Evolutionary conservation across 2,113 vertebrate species (phyloP), one percentile per base, ranked within the genome.

Genomic region (Bos javanicus): DNA sequence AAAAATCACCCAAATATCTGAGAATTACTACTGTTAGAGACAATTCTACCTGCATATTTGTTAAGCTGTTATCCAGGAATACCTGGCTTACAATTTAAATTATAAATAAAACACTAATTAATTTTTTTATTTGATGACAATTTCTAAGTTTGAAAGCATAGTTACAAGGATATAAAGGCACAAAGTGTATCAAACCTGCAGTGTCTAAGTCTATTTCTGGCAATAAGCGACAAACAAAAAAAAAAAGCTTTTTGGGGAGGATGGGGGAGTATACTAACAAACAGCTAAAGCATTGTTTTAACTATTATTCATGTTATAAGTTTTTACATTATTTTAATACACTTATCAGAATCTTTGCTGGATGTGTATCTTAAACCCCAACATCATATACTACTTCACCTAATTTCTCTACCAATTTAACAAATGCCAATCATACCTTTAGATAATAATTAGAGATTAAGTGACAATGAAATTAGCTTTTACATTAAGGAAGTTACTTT

Each of bases 341-440:
- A 62, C 39, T 95, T 74, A 80, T 67, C 30, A 88, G 62, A 90
- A 64, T 85, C 52, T 89, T 96, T 87, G 33, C 48, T 82, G n/a
- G 57, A 43, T 64, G 0, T 60, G 2, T 83, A 36, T 57, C 25
- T 78, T 78, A 84, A 95, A 67, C 7, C 16, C 16, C 25, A 82
- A n/a, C 6, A 28, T 90, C 36, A 57, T 59, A 26, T 43, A 71
- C 52, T 48, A 90, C 48, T 92, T 86, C 90, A 21, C 43, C 91
- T 90, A 76, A 67, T 43, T 90, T 94, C 87, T 90, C 71, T 78
- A 81, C n/a, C 52, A 93, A 83, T 62, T 56, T 93, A 62, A 87
- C 43, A 85, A 82, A 84, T 46, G 8, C 67, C 57, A 90, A 56
- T 71, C 62, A 81, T 83, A 7, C 9, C 84, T 96, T 95, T 48